Conservation (phyloP, 2,113 vertebrate genomes). For the Paraplagusia blochii region DNA sequence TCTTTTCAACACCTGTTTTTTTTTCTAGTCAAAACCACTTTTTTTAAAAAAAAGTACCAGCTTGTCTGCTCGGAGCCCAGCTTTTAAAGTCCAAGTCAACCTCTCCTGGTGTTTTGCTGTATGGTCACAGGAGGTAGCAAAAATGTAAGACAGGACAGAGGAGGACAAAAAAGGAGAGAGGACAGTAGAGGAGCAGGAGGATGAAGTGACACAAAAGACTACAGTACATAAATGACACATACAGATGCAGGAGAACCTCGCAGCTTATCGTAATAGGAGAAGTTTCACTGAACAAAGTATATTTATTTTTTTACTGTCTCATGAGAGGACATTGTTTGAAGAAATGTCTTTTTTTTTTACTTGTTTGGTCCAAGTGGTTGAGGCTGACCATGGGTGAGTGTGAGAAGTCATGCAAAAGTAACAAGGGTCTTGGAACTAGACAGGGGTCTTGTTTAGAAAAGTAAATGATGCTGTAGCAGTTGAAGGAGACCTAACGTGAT, state of each 20-base stretch:
- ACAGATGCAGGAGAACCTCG: conserved; percentile 45
- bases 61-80: conserved; percentile 62
- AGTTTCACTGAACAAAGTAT: not conserved
- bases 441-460: too few relatives aligned
- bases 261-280: conserved; percentile 52
- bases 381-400: conserved; percentile 19
- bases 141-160: conserved; percentile 33
- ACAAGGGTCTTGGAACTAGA: too few relatives aligned
- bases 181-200: conserved; percentile 18
- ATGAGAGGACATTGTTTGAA: conserved; percentile 3
- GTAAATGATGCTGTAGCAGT: too few relatives aligned
- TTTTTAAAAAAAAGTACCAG: conserved; percentile 19
- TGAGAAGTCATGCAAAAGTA: not conserved
- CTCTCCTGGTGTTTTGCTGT: conserved; percentile 70
- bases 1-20: conserved; percentile 28
- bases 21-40: not conserved
- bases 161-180: conserved; percentile 27
- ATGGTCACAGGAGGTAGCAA: conserved; percentile 76
- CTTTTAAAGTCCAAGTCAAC: conserved; percentile 68
- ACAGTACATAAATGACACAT: conserved; percentile 43
- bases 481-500: too few relatives aligned
- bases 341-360: conserved; percentile 5
- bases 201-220: conserved; percentile 1
- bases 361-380: conserved; percentile 68
- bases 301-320: conserved; percentile 6